Base-by-base conservation (phyloP, 1,140 invertebrate species). In the Thalassaphorura encarpata region DNA sequence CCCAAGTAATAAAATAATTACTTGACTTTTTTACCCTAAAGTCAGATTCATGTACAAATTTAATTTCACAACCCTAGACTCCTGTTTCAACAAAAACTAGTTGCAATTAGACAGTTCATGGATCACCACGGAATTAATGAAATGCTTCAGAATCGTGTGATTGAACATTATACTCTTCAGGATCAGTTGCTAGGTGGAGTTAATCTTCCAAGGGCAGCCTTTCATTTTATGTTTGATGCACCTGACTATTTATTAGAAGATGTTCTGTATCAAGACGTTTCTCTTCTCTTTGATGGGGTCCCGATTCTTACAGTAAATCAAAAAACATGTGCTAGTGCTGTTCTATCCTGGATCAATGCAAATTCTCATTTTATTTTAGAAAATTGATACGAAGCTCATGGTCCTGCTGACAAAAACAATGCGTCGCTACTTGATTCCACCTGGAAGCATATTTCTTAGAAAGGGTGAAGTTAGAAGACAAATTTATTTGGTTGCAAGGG, bases 31-130 rank as follows among this genome's bases (percentile, higher is more conserved):
- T n/a, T n/a, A n/a, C n/a, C n/a, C n/a, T n/a, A n/a, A n/a, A n/a
- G n/a, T n/a, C n/a, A n/a, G n/a, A n/a, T n/a, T n/a, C n/a, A n/a
- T n/a, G n/a, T n/a, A n/a, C n/a, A n/a, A n/a, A n/a, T n/a, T n/a
- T n/a, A n/a, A n/a, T n/a, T n/a, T n/a, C n/a, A n/a, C n/a, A n/a
- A n/a, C n/a, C 54, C 21, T 23, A 62, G 62, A 40, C 21, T 64
- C 1, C 33, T 58, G 16, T 61, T 64, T 41, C 55, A 64, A 48
- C 60, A 64, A 28, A 64, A 64, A 50, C 28, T 64, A 15, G 33
- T 56, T 3, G 39, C 49, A 2, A 48, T 64, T 28, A 29, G 42
- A 15, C 41, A 53, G 40, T 64, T 64, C 36, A 58, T 64, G 56
- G 33, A 49, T 18, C 47, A 58, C 43, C 47, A 61, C 39, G 33